Conservation (phyloP, 2,113 vertebrate genomes). For the Tiliqua scincoides region DNA sequence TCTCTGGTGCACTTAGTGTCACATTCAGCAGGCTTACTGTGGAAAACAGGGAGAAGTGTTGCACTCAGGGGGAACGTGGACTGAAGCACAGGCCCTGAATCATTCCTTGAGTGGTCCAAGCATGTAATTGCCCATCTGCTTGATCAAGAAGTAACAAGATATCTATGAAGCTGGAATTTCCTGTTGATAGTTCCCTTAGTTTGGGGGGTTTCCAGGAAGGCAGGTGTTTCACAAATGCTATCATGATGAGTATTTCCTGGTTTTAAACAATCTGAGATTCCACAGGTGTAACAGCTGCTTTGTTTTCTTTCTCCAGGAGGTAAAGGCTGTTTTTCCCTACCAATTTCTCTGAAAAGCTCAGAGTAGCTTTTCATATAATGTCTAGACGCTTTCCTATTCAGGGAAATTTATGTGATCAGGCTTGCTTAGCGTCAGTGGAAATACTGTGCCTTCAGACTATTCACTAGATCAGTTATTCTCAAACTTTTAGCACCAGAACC, state of each 20-base stretch:
- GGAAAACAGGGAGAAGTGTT: neutral
- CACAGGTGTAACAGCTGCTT: neutral
- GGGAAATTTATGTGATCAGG: neutral
- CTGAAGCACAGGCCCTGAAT: conserved; percentile 7
- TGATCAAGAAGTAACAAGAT: conserved; percentile 8
- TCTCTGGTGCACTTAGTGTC: neutral
- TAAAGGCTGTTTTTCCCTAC: neutral
- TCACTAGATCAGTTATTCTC: too few relatives aligned
- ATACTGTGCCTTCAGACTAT: neutral
- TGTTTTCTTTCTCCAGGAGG: neutral
- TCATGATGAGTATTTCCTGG: neutral
- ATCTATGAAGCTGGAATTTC: conserved; percentile 30
- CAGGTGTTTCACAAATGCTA: neutral
- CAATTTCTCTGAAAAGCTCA: neutral
- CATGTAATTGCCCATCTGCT: neutral
- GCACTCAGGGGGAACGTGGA: neutral
- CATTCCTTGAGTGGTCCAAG: neutral
- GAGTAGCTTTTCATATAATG: neutral
- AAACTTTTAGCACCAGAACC: too few relatives aligned
- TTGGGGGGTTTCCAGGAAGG: conserved; percentile 18
- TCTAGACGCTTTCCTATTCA: neutral
- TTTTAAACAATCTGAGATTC: neutral
- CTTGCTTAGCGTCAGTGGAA: neutral
- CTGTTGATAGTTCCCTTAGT: neutral
- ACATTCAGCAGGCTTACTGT: neutral